Conservation (phyloP, 2,888 invertebrate species). For the Cheilosia variabilis region DNA sequence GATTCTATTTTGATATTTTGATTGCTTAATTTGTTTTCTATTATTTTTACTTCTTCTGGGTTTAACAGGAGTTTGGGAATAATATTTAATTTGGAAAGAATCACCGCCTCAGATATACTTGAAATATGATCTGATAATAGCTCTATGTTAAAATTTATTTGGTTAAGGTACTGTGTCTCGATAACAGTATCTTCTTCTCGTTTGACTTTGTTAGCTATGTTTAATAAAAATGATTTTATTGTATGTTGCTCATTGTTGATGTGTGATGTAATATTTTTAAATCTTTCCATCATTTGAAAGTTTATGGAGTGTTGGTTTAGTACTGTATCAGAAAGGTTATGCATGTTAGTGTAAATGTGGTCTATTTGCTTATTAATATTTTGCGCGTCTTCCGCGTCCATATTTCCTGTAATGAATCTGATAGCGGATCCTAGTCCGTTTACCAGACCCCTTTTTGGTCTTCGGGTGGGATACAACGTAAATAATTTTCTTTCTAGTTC, state of each 20-base stretch:
- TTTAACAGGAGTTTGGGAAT: too few species aligned
- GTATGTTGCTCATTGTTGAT: conserved; percentile 33
- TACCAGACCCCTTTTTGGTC: conserved; percentile 30
- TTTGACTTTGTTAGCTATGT: conserved; percentile 39
- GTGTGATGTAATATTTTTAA: conserved; percentile 52
- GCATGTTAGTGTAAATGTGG: conserved; percentile 3
- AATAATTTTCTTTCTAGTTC: conserved; percentile 28
- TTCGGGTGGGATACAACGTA: conserved; percentile 6
- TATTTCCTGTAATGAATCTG: conserved; percentile 27
- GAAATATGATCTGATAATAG: too few species aligned
- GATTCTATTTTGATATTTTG: too few species aligned
- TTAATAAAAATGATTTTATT: conserved; percentile 36
- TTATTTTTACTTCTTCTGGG: too few species aligned
- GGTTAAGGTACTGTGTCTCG: too few species aligned
- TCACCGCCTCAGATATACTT: too few species aligned
- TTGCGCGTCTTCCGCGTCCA: conserved; percentile 23
- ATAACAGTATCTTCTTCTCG: conserved; percentile 15
- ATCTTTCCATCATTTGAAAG: conserved; percentile 41
- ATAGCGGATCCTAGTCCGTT: conserved; percentile 33
- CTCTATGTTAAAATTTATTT: too few species aligned
- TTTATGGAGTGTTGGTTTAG: conserved; percentile 37
- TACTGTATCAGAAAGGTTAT: conserved; percentile 14
- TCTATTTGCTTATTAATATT: conserved; percentile 26
- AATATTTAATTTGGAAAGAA: too few species aligned
- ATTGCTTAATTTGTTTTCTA: too few species aligned